phyloP scores from a whole-genome alignment of 2,888 invertebrate genomes.

The Athalia circularis region DNA sequence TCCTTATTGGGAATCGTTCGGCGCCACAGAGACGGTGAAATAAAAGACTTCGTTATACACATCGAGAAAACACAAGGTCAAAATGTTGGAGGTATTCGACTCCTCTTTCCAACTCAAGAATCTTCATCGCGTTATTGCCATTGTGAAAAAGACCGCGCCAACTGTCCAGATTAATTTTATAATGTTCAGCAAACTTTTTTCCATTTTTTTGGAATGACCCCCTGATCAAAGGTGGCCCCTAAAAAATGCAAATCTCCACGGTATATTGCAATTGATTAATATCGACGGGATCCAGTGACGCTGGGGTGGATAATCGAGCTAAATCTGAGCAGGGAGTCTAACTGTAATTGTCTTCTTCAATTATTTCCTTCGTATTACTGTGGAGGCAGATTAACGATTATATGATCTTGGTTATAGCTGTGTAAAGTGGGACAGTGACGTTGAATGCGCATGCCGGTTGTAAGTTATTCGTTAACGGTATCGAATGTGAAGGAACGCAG shows the following conservation, averaged over 20 bases:
- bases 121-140: background rate
- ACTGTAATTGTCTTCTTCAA: constrained; percentile 2
- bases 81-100: constrained; percentile 4
- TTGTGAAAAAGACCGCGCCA: too few species aligned
- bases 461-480: constrained; percentile 44
- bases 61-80: constrained; percentile 15
- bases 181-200: too few species aligned
- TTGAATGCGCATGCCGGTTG: constrained; percentile 30
- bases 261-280: too few species aligned
- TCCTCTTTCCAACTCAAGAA: background rate
- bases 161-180: too few species aligned
- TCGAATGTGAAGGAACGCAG: constrained; percentile 44
- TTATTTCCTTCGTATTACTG: constrained; percentile 12
- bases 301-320: too few species aligned
- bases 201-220: too few species aligned
- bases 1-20: background rate
- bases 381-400: background rate
- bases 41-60: background rate
- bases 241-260: too few species aligned
- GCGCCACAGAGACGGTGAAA: constrained; percentile 25
- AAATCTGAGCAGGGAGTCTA: background rate
- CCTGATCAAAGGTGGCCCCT: too few species aligned
- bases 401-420: background rate
- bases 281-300: too few species aligned
- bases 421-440: constrained; percentile 38